phyloP scores from a whole-genome alignment of 2,113 vertebrate genomes.

The Peromyscus leucopus region DNA sequence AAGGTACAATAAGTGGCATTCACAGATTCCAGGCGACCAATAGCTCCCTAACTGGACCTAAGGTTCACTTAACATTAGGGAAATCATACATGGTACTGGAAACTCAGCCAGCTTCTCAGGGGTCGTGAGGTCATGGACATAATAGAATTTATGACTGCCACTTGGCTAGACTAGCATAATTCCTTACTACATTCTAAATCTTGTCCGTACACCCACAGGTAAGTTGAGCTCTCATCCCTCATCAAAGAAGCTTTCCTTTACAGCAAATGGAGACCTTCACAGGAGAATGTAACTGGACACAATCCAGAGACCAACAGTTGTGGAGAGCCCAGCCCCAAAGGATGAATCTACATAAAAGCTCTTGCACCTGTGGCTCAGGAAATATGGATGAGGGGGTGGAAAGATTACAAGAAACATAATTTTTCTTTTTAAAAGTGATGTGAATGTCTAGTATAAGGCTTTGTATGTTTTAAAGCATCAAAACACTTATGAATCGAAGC shows the following conservation, averaged over 20 bases:
- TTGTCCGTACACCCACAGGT: neutral
- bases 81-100: neutral
- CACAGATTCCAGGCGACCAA: accelerated
- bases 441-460: neutral
- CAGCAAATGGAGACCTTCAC: neutral
- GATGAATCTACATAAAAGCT: neutral
- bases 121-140: neutral
- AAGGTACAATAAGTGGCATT: neutral
- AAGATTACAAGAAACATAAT: neutral
- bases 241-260: neutral
- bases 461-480: neutral
- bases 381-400: neutral
- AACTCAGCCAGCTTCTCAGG: neutral
- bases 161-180: neutral
- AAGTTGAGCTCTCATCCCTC: neutral
- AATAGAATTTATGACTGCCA: neutral
- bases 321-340: neutral
- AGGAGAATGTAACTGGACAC: neutral
- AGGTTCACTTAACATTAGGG: too few species aligned
- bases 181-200: neutral
- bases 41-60: neutral
- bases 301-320: too few species aligned
- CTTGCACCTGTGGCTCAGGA: neutral
- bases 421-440: neutral
- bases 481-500: neutral